Conservation (phyloP, 2,113 vertebrate genomes). For the Solenodon paradoxus region DNA sequence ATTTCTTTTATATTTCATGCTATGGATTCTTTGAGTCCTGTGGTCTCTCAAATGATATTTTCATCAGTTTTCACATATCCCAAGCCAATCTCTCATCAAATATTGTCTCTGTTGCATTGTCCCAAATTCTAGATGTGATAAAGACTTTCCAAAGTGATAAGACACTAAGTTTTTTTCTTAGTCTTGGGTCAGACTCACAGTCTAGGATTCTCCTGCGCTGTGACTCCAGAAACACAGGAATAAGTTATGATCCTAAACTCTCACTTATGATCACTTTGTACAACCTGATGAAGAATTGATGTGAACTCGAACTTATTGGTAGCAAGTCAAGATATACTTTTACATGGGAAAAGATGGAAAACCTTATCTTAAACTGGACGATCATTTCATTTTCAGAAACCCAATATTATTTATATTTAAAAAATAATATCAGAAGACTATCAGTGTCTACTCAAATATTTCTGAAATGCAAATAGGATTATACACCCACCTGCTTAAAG, state of each 20-base stretch:
- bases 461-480: not conserved
- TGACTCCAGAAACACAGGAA: not conserved
- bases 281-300: not conserved
- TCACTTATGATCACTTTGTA: not conserved
- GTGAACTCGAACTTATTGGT: not conserved
- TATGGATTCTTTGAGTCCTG: too few species aligned
- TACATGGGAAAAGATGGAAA: not conserved
- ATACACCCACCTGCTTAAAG: not conserved
- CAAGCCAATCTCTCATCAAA: too few species aligned
- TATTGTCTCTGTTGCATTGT: too few species aligned
- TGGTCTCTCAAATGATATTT: too few species aligned
- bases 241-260: not conserved
- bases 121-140: not conserved
- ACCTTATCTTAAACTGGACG: not conserved
- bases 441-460: not conserved
- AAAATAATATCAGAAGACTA: too few species aligned
- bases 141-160: not conserved
- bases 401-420: not conserved
- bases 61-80: too few species aligned
- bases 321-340: not conserved
- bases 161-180: too few species aligned
- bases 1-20: too few species aligned
- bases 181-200: not conserved
- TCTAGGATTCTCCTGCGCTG: not conserved
- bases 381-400: not conserved